phyloP scores from a whole-genome alignment of 2,797 vertebrate genomes.

The Streptopelia turtur region DNA sequence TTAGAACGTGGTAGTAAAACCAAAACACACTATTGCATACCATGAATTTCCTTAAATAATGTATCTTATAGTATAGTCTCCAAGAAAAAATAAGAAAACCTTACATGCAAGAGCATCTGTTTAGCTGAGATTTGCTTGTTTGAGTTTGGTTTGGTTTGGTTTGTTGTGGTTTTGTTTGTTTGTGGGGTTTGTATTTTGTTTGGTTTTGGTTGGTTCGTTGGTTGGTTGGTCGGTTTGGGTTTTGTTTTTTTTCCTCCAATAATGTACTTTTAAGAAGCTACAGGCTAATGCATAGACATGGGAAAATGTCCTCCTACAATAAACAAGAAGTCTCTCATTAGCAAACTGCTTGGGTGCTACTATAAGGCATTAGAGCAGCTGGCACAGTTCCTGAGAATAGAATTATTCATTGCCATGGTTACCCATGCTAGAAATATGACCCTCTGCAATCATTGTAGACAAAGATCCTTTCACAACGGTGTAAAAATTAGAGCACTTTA shows the following conservation, averaged over 20 bases:
- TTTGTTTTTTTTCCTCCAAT: background rate
- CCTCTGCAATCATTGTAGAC: conserved; percentile 75
- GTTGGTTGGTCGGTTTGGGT: no score
- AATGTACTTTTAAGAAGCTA: conserved; percentile 52
- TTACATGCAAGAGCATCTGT: background rate
- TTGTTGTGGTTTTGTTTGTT: no score
- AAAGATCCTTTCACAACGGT: conserved; percentile 73
- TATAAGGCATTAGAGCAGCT: conserved; percentile 74
- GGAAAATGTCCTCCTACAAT: conserved; percentile 51
- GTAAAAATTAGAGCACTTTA: conserved; percentile 67
- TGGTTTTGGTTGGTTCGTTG: no score
- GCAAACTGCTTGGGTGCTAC: conserved; percentile 66
- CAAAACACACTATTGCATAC: background rate
- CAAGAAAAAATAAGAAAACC: background rate
- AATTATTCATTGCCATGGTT: conserved; percentile 83
- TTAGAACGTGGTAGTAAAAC: background rate
- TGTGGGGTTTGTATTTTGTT: no score
- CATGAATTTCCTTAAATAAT: background rate
- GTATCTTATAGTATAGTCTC: background rate
- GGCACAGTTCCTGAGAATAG: conserved; percentile 72
- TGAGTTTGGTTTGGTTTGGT: background rate
- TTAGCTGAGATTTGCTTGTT: background rate
- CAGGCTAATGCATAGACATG: background rate
- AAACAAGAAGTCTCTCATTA: conserved; percentile 73
- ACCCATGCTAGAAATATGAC: conserved; percentile 79